phyloP scores from a whole-genome alignment of 1,140 invertebrate species.

The Drosophila sp. region DNA sequence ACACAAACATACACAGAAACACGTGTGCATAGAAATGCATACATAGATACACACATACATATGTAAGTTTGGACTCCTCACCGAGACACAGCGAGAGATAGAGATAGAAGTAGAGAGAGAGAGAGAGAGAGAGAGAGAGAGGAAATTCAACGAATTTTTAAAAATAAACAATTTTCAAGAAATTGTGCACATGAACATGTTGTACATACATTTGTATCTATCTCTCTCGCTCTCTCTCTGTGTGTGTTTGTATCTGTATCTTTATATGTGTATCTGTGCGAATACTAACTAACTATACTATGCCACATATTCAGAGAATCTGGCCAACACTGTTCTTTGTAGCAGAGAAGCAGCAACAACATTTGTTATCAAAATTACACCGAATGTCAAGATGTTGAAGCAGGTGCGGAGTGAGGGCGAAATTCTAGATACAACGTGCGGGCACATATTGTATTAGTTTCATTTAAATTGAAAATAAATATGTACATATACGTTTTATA shows the following conservation, averaged over 20 bases:
- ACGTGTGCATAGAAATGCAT: neutral
- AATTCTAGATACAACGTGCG: too few species aligned
- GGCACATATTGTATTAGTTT: too few species aligned
- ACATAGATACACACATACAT: conserved; percentile 14
- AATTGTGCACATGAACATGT: conserved; percentile 24
- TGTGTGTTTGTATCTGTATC: conserved; percentile 3
- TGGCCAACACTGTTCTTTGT: conserved; percentile 3
- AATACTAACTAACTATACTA: conserved; percentile 25
- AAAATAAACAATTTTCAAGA: conserved; percentile 77
- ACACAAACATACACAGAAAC: neutral
- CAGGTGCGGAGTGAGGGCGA: too few species aligned
- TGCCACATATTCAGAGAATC: conserved; percentile 26
- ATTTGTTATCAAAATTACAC: conserved; percentile 14
- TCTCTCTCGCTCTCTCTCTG: neutral
- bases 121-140: conserved; percentile 6
- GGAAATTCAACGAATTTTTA: conserved; percentile 68
- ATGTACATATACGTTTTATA: too few species aligned
- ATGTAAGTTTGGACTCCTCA: conserved; percentile 2
- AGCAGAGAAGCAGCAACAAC: neutral
- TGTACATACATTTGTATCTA: conserved; percentile 13
- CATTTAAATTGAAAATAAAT: too few species aligned
- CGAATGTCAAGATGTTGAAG: neutral
- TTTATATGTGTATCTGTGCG: conserved; percentile 21
- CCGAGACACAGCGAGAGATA: neutral
- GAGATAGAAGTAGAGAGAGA: neutral